Percentiles rank a stretch among this genome's conserved stretches.
Conservation (phyloP, 2,113 vertebrate genomes). For the Corapipo altera region DNA sequence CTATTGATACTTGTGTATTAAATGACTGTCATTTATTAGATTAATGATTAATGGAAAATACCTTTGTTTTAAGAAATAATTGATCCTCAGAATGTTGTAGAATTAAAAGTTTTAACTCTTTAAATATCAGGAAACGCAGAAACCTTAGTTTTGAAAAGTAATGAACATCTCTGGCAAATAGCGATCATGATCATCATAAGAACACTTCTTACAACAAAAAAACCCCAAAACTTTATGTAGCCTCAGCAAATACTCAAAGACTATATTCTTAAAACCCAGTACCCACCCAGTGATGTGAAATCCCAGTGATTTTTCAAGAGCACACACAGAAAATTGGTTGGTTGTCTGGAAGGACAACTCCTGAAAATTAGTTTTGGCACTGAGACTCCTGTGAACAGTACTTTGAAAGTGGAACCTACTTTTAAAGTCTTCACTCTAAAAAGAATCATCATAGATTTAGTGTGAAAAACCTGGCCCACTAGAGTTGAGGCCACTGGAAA, state of each 20-base stretch:
- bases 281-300: neutral
- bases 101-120: neutral
- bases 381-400: neutral
- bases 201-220: neutral
- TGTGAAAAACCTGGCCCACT: neutral
- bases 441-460: neutral
- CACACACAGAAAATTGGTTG: neutral
- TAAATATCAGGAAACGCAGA: neutral
- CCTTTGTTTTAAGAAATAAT: neutral
- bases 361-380: neutral
- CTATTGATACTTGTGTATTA: neutral
- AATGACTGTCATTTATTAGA: neutral
- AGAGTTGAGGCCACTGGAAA: neutral
- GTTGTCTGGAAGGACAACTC: neutral
- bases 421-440: neutral
- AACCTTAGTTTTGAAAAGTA: neutral
- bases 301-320: neutral
- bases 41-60: neutral
- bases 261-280: neutral
- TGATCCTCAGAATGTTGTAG: neutral
- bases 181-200: neutral
- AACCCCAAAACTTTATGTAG: neutral
- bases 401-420: neutral
- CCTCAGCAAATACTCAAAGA: neutral
- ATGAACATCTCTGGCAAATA: neutral